Conservation (phyloP, 1,140 invertebrate genomes). For the Semibalanus balanoides region DNA sequence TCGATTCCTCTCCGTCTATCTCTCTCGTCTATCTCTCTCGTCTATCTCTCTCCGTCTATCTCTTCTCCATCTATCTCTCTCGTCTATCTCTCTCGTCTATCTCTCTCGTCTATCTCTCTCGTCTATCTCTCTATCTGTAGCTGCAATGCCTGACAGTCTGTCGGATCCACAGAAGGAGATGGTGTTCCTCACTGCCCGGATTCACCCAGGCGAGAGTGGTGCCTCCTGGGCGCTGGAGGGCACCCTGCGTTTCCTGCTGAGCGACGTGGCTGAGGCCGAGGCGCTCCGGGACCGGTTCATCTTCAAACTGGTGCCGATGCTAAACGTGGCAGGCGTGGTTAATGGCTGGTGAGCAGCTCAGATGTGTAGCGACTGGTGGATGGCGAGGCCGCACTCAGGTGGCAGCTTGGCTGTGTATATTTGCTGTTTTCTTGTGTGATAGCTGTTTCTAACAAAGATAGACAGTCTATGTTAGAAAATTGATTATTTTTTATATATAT, state of each 20-base stretch:
- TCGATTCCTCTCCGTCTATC: too few species aligned
- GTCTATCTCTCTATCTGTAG: too few species aligned
- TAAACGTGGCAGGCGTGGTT: conserved; percentile 75
- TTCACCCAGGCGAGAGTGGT: conserved; percentile 81
- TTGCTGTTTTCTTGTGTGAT: too few species aligned
- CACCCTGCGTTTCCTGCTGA: conserved; percentile 50
- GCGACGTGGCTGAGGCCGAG: conserved; percentile 38
- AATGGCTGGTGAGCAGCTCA: conserved; percentile 60
- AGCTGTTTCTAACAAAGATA: too few species aligned
- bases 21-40: too few species aligned
- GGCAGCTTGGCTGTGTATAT: too few species aligned
- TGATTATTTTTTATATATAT: too few species aligned
- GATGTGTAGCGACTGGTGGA: too few species aligned
- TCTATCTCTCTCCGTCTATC: conserved; percentile 18
- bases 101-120: conserved; percentile 14
- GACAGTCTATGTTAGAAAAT: too few species aligned
- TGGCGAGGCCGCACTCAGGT: too few species aligned
- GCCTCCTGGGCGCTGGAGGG: conserved; percentile 81
- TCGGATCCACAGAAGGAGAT: conserved; percentile 48
- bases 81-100: conserved; percentile 18
- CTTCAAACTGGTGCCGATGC: conserved; percentile 75
- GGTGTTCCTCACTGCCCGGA: conserved; percentile 59
- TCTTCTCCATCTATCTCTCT: too few species aligned
- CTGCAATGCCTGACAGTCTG: too few species aligned
- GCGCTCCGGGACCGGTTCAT: conserved; percentile 54